Percentiles rank a stretch among this genome's conserved stretches.
These are phyloP conservation scores for Cyprinodon tularosa DNA, from an alignment of 2,113 vertebrate species.

Conservation along the genomic window DNA sequence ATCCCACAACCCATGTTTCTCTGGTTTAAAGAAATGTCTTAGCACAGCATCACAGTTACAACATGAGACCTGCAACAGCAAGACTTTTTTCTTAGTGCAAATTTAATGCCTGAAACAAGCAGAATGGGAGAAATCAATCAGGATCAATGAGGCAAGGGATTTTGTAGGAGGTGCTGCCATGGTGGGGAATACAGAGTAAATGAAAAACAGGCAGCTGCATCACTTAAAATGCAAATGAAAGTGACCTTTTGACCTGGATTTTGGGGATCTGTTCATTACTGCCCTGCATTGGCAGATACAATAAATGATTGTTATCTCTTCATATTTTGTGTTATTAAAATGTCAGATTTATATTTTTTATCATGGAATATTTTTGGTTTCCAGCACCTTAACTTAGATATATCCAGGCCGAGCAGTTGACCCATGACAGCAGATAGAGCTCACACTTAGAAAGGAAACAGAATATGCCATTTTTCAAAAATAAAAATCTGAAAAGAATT, in stretches of 20 bases:
- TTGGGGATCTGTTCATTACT: constrained; percentile 17
- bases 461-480: no score
- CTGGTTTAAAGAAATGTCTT: not conserved
- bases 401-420: no score
- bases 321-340: not conserved
- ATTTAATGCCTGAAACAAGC: constrained; percentile 50
- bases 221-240: constrained; percentile 54
- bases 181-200: constrained; percentile 27
- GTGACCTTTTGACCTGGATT: constrained; percentile 41
- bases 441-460: no score
- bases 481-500: no score
- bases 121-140: constrained; percentile 62
- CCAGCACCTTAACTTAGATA: no score
- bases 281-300: not conserved
- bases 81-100: constrained; percentile 36
- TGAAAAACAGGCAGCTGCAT: constrained; percentile 25
- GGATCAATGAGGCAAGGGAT: constrained; percentile 56
- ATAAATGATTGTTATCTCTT: not conserved
- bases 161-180: constrained; percentile 52
- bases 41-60: not conserved
- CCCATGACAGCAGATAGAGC: no score
- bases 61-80: constrained; percentile 21
- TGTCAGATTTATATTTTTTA: no score
- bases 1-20: not conserved
- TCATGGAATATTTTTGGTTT: no score